These are phyloP conservation scores for Amphipoea lucens DNA, from an alignment of 2,888 invertebrate genomes.

Conservation along the genomic window DNA sequence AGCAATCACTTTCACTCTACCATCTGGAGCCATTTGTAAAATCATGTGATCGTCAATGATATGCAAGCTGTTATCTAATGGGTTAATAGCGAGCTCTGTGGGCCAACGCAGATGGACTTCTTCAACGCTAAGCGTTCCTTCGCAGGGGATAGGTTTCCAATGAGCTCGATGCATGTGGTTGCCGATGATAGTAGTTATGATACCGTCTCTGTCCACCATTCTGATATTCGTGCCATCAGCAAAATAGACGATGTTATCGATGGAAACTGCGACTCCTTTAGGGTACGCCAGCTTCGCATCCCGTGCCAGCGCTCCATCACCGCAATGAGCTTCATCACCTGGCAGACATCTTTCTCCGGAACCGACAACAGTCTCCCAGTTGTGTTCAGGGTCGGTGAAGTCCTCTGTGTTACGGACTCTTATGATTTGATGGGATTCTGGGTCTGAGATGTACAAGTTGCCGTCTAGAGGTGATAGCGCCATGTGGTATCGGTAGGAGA, in stretches of 20 bases:
- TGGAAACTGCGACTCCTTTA: conserved; percentile 98
- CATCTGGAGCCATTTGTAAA: conserved; percentile 96
- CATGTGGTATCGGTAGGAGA: conserved; percentile 99
- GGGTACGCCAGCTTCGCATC: conserved; percentile 98
- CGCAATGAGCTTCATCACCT: conserved; percentile 98
- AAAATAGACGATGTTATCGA: conserved; percentile 97
- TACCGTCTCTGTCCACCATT: conserved; percentile 97
- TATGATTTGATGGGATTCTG: conserved; percentile 98
- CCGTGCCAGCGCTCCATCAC: conserved; percentile 97
- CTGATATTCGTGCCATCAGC: conserved; percentile 98
- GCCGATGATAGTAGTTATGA: conserved; percentile 97
- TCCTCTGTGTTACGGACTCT: conserved; percentile 95
- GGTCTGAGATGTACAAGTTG: conserved; percentile 98
- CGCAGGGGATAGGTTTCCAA: conserved; percentile 98
- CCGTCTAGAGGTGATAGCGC: conserved; percentile 98
- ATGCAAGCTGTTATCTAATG: conserved; percentile 97
- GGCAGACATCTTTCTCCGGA: conserved; percentile 98
- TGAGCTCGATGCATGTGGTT: conserved; percentile 98
- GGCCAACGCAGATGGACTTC: conserved; percentile 99
- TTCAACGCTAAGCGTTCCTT: conserved; percentile 97
- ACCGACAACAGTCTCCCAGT: conserved; percentile 98
- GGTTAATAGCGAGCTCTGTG: conserved; percentile 98
- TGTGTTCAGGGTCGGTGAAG: conserved; percentile 95
- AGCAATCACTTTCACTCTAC: conserved; percentile 97
- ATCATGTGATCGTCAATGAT: conserved; percentile 99